Evolutionary conservation across 1,140 invertebrate species (phyloP).

Genomic region (Bombus pyrosoma): DNA sequence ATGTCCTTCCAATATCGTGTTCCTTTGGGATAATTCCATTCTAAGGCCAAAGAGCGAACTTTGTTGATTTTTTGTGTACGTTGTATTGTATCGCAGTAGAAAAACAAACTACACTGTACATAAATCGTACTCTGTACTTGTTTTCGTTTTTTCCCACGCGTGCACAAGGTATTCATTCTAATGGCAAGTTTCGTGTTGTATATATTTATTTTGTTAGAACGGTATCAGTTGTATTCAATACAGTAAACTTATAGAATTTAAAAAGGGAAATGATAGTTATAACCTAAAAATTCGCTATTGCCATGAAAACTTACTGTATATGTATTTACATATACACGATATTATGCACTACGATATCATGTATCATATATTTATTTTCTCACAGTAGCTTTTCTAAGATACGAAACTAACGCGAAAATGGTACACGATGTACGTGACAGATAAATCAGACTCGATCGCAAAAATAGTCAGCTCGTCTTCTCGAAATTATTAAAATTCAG

Average conservation of each 20-base stretch:
- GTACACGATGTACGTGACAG: neutral
- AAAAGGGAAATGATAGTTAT: neutral
- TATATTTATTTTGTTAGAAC: neutral
- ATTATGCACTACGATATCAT: neutral
- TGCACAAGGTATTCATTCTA: neutral
- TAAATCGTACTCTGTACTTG: neutral
- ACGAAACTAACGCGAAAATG: neutral
- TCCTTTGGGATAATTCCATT: constrained; percentile 29
- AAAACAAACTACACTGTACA: neutral
- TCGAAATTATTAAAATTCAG: constrained; percentile 38
- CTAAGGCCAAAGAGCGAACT: constrained; percentile 20
- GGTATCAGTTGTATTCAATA: neutral
- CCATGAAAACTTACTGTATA: neutral
- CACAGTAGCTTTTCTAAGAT: neutral
- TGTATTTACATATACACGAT: neutral
- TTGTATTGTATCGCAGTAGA: neutral
- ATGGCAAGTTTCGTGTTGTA: neutral
- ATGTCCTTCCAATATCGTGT: constrained; percentile 14
- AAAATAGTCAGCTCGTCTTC: constrained; percentile 35
- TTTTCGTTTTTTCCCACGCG: neutral
- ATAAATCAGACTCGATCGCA: neutral
- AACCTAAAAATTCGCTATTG: constrained; percentile 16
- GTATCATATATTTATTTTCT: neutral
- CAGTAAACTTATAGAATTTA: neutral
- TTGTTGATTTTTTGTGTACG: neutral